A percentile compares a stretch with the other conserved stretches of the same genome.
phyloP scores from a whole-genome alignment of 2,888 invertebrate species.

The Sclerodermus sp. region DNA sequence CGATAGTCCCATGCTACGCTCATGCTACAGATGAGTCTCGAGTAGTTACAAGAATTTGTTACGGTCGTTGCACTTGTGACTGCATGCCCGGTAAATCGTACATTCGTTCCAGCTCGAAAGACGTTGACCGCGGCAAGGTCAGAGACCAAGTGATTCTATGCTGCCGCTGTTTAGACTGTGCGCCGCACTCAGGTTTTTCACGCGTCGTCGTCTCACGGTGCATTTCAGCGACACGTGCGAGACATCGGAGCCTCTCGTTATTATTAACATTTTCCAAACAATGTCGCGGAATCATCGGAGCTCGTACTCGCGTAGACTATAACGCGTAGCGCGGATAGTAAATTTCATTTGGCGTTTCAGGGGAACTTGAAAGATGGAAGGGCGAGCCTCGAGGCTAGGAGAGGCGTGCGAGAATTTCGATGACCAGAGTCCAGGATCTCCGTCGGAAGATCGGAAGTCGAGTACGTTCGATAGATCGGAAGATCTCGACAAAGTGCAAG shows the following conservation, averaged over 20 bases:
- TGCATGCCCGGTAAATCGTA: no score
- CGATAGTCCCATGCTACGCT: no score
- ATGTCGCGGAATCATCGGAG: no score
- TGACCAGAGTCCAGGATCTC: background rate
- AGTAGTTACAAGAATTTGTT: conserved; percentile 14
- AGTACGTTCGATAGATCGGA: background rate
- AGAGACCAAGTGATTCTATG: conserved; percentile 2
- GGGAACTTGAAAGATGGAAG: background rate
- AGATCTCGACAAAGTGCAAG: conserved; percentile 19
- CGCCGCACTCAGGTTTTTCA: conserved; percentile 3
- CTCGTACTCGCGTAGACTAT: conserved; percentile 21
- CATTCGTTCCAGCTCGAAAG: conserved; percentile 8
- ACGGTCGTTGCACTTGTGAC: conserved; percentile 30
- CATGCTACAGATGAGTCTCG: no score
- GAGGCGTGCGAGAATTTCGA: background rate
- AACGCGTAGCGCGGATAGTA: background rate
- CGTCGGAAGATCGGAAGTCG: background rate
- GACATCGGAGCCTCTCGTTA: no score
- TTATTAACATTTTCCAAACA: no score
- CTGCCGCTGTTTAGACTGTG: background rate
- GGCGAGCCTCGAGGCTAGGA: background rate
- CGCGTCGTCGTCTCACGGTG: background rate
- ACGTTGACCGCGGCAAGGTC: conserved; percentile 9
- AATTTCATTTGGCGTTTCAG: background rate
- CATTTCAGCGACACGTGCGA: background rate